Percentiles rank a stretch among this genome's conserved stretches.
Conservation (phyloP, 2,113 vertebrate genomes). For the Nycticebus coucang region DNA sequence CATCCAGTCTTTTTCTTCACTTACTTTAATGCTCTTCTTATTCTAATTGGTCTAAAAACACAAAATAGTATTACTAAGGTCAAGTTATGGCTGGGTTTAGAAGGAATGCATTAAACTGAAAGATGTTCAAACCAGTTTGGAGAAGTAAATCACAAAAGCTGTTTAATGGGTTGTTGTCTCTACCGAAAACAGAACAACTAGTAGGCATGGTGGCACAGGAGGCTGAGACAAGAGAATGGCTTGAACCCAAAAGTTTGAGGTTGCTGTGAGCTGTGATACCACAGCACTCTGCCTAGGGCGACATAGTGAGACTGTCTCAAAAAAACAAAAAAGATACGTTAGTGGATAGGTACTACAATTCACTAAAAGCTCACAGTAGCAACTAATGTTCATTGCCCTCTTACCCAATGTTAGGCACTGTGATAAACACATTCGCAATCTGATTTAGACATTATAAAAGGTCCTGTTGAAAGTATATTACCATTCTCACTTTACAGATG, state of each 20-base stretch:
- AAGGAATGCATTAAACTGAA: neutral
- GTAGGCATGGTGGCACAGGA: too few species aligned
- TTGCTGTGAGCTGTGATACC: too few species aligned
- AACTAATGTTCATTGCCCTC: neutral
- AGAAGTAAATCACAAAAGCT: neutral
- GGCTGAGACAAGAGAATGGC: too few species aligned
- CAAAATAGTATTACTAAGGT: neutral
- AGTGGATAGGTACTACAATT: neutral
- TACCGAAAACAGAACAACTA: too few species aligned
- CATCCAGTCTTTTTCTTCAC: neutral
- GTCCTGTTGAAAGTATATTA: neutral
- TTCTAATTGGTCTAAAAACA: neutral
- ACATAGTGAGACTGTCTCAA: too few species aligned
- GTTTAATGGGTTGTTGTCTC: neutral
- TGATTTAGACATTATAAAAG: neutral
- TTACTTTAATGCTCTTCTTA: neutral
- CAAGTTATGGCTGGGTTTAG: neutral
- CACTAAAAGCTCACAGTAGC: neutral
- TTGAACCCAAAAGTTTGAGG: too few species aligned
- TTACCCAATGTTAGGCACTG: neutral
- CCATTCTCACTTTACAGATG: neutral
- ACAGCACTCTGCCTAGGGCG: too few species aligned
- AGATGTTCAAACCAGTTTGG: neutral
- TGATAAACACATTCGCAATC: neutral
- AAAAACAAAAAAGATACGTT: neutral